Evolutionary conservation across 2,888 invertebrate genomes (phyloP).

Genomic region (Hypomecis punctinalis): DNA sequence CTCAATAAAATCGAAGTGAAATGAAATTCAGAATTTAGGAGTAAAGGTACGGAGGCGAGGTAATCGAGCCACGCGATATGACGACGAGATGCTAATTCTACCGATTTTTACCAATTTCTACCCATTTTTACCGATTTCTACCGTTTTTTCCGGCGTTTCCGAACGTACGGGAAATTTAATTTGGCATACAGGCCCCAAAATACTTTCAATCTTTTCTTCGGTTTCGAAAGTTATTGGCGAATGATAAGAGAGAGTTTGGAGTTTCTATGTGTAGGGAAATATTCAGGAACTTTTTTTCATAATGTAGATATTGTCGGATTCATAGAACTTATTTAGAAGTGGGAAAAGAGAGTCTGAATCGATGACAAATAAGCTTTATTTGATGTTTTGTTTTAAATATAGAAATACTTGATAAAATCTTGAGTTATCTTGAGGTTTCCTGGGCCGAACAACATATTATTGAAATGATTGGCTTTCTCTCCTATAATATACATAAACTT

Average conservation of each 20-base stretch:
- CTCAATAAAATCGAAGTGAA: constrained; percentile 80
- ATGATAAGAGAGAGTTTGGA: constrained; percentile 15
- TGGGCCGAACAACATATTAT: too few relatives aligned
- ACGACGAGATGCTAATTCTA: constrained; percentile 63
- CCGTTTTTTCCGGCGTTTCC: constrained; percentile 28
- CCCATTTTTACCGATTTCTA: constrained; percentile 58
- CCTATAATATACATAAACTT: too few relatives aligned
- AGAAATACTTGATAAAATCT: too few relatives aligned
- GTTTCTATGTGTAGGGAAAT: not conserved
- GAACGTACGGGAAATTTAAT: constrained; percentile 56
- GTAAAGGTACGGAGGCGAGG: constrained; percentile 62
- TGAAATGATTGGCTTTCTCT: too few relatives aligned
- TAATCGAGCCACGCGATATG: constrained; percentile 61
- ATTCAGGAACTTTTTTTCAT: not conserved
- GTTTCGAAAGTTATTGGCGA: constrained; percentile 25
- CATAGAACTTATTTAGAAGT: too few relatives aligned
- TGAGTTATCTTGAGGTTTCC: too few relatives aligned
- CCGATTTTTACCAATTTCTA: constrained; percentile 52
- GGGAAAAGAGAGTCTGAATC: too few relatives aligned
- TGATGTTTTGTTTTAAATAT: too few relatives aligned
- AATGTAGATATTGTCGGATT: too few relatives aligned
- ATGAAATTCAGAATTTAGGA: constrained; percentile 78
- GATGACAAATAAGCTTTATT: too few relatives aligned
- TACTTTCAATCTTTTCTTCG: constrained; percentile 37
- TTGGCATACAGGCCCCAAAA: constrained; percentile 52